Base-by-base conservation (phyloP, 2,888 invertebrate species). In the Apodemia duryi region DNA sequence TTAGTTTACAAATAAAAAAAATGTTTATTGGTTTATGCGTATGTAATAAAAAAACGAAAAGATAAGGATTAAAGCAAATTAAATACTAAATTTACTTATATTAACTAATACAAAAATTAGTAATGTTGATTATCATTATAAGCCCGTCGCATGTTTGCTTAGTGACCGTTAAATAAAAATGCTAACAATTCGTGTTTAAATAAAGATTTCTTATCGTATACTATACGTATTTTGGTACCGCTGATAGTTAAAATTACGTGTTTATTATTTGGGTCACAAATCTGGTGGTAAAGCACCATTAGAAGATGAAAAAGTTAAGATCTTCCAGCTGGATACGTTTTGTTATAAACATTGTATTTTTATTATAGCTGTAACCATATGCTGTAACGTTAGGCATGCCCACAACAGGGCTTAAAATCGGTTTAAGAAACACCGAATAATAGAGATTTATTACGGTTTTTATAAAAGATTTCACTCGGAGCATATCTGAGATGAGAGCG, bases 191-290 rank as follows among this genome's bases (percentile, higher is more conserved):
- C 32, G 32, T 57, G 13, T 32, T 57, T 57, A 57, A 32, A 57
- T 57, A 57, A 29, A 57, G 57, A 57, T 57, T 29, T 2, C 57
- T 57, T 57, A 57, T 57, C 57, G 57, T 29, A 9, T 21, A 29
- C 29, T 57, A 29, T 32, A 29, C 29, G 9, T 57, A 57, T 57
- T 57, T 57, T 32, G 29, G 32, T 57, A 57, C 29, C 32, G 57
- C 57, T 57, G 57, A 57, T 57, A 57, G 29, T 57, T 11, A 32
- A 57, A 57, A 57, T 57, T 57, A 32, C 57, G 57, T 57, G 57
- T 57, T 57, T 9, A 32, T 57, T 57, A 32, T 57, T 57, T 57
- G 29, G 57, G 57, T 57, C 57, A 57, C 29, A 32, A 32, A 29
- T 57, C 6, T 29, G 62, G 49, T 29, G 32, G 13, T 28, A 46